A percentile compares a stretch with the other conserved stretches of the same genome.
Conservation (phyloP, 2,888 invertebrate species). For the Drosophila incognita region DNA sequence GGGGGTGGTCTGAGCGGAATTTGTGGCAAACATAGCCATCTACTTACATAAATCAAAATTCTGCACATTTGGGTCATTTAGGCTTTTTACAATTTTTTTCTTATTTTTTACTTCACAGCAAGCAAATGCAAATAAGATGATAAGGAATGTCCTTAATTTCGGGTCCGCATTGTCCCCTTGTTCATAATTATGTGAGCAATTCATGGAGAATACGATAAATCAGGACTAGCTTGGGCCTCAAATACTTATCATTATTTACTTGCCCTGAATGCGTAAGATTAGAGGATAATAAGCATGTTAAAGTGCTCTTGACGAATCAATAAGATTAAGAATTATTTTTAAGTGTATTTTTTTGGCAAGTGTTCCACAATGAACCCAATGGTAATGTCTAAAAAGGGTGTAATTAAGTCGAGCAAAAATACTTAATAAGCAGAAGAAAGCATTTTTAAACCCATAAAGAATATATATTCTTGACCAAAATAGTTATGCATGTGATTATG, state of each 20-base stretch:
- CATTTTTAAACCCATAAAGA: neutral
- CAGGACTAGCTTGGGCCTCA: constrained; percentile 3
- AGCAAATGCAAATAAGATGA: constrained; percentile 58
- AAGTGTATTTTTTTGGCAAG: neutral
- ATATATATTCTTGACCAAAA: neutral
- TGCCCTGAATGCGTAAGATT: neutral
- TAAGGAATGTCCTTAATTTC: constrained; percentile 57
- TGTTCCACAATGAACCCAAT: neutral
- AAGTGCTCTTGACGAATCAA: neutral
- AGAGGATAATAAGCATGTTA: constrained; percentile 2
- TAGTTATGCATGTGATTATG: neutral
- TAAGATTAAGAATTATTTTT: neutral
- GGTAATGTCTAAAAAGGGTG: neutral
- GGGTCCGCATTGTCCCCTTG: constrained; percentile 26
- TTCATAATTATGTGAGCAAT: constrained; percentile 45
- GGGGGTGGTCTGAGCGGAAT: neutral
- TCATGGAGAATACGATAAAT: constrained; percentile 32
- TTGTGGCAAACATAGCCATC: constrained; percentile 7
- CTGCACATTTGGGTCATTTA: constrained; percentile 60
- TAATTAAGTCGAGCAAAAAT: neutral
- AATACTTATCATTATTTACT: constrained; percentile 10
- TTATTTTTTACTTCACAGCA: constrained; percentile 14
- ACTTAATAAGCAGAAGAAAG: neutral
- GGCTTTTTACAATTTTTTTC: constrained; percentile 35
- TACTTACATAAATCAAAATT: constrained; percentile 63